Base-by-base conservation (phyloP, 2,888 invertebrate genomes). In the Mesorhabditis belari region DNA sequence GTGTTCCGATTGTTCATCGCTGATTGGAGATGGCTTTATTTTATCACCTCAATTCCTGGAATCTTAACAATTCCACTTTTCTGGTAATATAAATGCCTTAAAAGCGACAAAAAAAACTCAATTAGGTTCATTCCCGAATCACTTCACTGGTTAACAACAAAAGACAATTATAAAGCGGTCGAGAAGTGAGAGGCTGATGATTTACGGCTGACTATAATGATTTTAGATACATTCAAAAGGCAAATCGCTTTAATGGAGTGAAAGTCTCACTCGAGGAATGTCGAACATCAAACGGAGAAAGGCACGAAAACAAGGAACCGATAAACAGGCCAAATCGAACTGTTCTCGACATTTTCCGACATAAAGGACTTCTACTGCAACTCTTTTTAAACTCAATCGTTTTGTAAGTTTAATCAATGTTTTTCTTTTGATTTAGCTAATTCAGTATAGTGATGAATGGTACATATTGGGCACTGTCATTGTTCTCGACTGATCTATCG, bases 391-490 rank as follows among this genome's bases (percentile, higher is more conserved):
- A 75, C 49, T 71, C 75, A 19, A 73, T 65, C 53, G 67, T 78
- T 55, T 63, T 74, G 76, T 77, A 55, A 67, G 67, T 65, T n/a
- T n/a, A n/a, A 51, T n/a, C 12, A n/a, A n/a, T 17, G n/a, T n/a
- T 35, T 35, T 9, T 17, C 3, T 21, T 19, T 23, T 23, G 23
- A 25, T 17, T 9, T 54, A 12, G 54, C n/a, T n/a, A n/a, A n/a
- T 66, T 60, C 58, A 77, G 75, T 62, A 67, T 74, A 17, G 71
- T 71, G 5, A 76, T 79, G 73, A 77, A 77, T 60, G 65, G 67
- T n/a, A 72, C 74, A 23, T 80, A 80, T 63, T 80, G 80, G 80
- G 78, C 71, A 0, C 63, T 80, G 1, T 77, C 76, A 3, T 66
- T 80, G 49, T 79, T 75, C 66, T 75, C 75, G 12, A 72, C 72